Evolutionary conservation across 2,888 invertebrate species (phyloP).

Genomic region (Epirrhoe alternata): DNA sequence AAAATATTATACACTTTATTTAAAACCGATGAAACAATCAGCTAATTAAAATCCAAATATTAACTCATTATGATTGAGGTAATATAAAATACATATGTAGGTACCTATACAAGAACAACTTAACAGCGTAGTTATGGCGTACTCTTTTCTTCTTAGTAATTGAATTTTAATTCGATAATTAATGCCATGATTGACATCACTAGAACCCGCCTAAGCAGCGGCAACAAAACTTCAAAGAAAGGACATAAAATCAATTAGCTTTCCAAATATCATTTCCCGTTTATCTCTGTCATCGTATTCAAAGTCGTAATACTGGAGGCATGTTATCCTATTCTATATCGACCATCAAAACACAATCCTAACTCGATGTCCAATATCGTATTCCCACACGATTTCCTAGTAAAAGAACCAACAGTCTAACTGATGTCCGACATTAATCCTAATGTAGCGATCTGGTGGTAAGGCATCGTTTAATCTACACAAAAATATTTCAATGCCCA

Average conservation of each 20-base stretch:
- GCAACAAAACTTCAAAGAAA: constrained; percentile 23
- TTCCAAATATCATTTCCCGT: constrained; percentile 40
- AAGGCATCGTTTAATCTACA: constrained; percentile 83
- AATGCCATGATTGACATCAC: constrained; percentile 7
- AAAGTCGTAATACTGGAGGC: constrained; percentile 51
- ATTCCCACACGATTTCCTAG: constrained; percentile 65
- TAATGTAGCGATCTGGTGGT: constrained; percentile 77
- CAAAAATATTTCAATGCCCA: constrained; percentile 83
- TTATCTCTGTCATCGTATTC: constrained; percentile 43
- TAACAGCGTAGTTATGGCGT: not conserved
- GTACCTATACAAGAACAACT: too few species aligned
- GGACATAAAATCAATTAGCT: constrained; percentile 32
- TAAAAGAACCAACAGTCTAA: constrained; percentile 59
- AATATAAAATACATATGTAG: too few species aligned
- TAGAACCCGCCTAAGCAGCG: constrained; percentile 11
- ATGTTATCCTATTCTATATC: constrained; percentile 55
- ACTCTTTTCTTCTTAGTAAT: not conserved
- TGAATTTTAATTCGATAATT: constrained; percentile 15
- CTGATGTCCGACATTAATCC: constrained; percentile 83
- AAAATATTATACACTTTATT: too few species aligned
- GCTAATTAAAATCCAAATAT: too few species aligned
- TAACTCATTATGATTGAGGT: too few species aligned
- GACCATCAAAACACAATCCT: constrained; percentile 56
- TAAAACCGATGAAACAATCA: too few species aligned
- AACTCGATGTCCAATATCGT: constrained; percentile 50